Evolutionary conservation across 2,888 invertebrate genomes (phyloP).

Genomic region (Hirtodrosophila histrioides): DNA sequence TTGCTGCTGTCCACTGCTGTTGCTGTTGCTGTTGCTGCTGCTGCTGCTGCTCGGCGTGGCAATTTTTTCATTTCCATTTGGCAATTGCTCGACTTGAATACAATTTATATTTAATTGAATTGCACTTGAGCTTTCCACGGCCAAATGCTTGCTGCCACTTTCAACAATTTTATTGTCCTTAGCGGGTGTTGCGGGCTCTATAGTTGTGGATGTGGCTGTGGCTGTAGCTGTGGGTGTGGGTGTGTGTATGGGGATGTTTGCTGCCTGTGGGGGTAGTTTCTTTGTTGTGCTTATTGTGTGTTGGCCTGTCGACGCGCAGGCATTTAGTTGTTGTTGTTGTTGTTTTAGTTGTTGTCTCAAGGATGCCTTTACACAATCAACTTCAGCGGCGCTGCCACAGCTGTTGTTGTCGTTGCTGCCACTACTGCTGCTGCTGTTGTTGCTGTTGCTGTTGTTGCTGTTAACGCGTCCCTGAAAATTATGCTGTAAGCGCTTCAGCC

Average conservation of each 20-base stretch:
- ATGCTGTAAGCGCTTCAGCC: slow-evolving; percentile 85
- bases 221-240: slow-evolving; percentile 7
- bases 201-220: no score
- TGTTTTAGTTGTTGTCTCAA: slow-evolving; percentile 49
- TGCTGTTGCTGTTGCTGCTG: slow-evolving; percentile 20
- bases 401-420: slow-evolving; percentile 42
- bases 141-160: slow-evolving; percentile 18
- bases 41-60: slow-evolving; percentile 36
- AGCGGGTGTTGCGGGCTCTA: neutral
- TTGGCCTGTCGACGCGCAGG: slow-evolving; percentile 35
- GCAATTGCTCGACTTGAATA: slow-evolving; percentile 44
- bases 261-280: slow-evolving; percentile 61
- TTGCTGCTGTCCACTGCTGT: slow-evolving; percentile 53
- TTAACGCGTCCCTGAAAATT: slow-evolving; percentile 82
- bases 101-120: slow-evolving; percentile 66
- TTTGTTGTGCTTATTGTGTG: slow-evolving; percentile 48
- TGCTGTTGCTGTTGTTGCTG: slow-evolving; percentile 43
- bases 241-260: neutral
- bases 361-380: slow-evolving; percentile 73
- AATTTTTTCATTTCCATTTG: slow-evolving; percentile 56
- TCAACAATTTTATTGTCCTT: slow-evolving; percentile 51
- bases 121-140: slow-evolving; percentile 61
- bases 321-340: slow-evolving; percentile 51
- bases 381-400: slow-evolving; percentile 39
- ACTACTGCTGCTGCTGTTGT: slow-evolving; percentile 24